Evolutionary conservation across 1,140 invertebrate species (phyloP), one percentile per base, ranked within the genome.

Genomic region (Dufourea novaeangliae): DNA sequence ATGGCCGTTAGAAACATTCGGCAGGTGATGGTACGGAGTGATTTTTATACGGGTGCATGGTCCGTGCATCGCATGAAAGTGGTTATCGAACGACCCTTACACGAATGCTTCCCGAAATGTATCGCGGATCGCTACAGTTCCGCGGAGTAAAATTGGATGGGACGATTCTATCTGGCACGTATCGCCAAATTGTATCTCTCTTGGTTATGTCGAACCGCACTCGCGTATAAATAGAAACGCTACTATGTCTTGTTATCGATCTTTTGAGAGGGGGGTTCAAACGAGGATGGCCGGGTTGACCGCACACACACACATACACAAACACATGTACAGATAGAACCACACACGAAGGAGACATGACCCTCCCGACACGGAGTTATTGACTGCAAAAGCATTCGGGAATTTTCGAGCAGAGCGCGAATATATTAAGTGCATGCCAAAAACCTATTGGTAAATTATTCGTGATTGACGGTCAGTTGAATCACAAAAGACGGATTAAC

Each of bases 161-260:
- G 57, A 70, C 83, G 77, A 76, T 71, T 64, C 78, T 83, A 83
- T 84, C 82, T 82, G 70, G 66, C 78, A 70, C 67, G 78, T 66
- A 75, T 83, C 77, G 76, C n/a, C 68, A 63, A 81, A 83, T 83
- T 70, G 83, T 79, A 83, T 84, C 77, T 78, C 61, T n/a, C n/a
- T n/a, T 54, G 54, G 67, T 74, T 74, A 70, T 86, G 84, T 88
- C 76, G 74, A 54, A 63, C 68, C 63, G 76, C 77, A 80, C 75
- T 82, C 70, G 66, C 61, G 73, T 88, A 81, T 89, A 90, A 88
- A 90, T 89, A 89, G 88, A 86, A 68, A 82, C 77, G 84, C 64
- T 57, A 63, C 62, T 78, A 80, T 67, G 79, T 67, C 72, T 70
- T 69, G 80, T 86, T 90, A 90, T 90, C 86, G 89, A 90, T 90